Percentiles rank a stretch among this genome's conserved stretches.
These are phyloP conservation scores for Lacanobia oleracea DNA, from an alignment of 2,888 invertebrate species.

Conservation along the genomic window DNA sequence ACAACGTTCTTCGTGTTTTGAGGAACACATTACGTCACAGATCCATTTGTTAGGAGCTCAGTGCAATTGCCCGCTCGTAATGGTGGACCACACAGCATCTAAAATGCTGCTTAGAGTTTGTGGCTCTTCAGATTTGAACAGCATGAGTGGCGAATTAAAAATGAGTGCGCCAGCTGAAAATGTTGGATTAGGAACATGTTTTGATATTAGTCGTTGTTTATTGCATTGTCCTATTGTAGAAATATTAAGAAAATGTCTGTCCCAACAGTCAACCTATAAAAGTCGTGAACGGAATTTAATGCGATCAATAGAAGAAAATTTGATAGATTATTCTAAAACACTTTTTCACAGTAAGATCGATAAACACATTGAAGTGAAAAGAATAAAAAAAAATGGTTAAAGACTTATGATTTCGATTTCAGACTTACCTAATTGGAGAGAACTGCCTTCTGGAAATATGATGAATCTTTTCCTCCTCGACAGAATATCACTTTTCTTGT, in stretches of 20 bases:
- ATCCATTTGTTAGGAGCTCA: conserved; percentile 53
- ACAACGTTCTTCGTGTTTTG: conserved; percentile 44
- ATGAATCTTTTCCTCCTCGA: conserved; percentile 90
- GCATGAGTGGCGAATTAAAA: conserved; percentile 33
- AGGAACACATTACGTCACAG: conserved; percentile 40
- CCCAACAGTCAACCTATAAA: too few relatives aligned
- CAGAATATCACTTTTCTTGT: conserved; percentile 75
- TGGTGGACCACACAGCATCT: conserved; percentile 24
- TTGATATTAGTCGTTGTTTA: neutral
- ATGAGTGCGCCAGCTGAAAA: conserved; percentile 2
- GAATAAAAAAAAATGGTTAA: neutral
- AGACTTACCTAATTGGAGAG: conserved; percentile 90
- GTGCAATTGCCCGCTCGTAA: conserved; percentile 45
- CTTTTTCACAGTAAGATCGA: neutral
- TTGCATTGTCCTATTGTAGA: fast-evolving
- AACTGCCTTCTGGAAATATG: conserved; percentile 91
- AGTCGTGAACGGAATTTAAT: too few relatives aligned
- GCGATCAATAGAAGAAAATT: too few relatives aligned
- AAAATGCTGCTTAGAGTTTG: conserved; percentile 55
- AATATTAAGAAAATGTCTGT: neutral
- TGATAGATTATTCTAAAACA: neutral
- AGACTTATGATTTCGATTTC: neutral
- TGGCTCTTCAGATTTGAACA: conserved; percentile 44
- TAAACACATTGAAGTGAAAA: neutral
- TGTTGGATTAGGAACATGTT: neutral